Conservation (phyloP, 2,888 invertebrate species). For the Nemapogon koenigi region DNA sequence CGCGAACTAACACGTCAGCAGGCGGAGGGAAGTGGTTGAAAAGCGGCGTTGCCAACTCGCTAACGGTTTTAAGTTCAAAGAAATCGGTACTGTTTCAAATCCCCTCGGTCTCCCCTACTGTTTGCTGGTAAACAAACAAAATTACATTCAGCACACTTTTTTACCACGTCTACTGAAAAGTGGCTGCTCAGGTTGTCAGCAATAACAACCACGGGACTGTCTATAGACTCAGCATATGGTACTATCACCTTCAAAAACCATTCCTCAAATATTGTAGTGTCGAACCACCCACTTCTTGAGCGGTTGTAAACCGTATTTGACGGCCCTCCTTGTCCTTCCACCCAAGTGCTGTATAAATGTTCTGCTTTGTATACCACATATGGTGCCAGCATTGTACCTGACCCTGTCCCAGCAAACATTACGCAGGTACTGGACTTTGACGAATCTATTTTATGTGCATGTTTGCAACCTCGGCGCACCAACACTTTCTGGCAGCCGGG, state of each 20-base stretch:
- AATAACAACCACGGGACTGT: not conserved
- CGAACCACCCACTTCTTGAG: slow-evolving; percentile 13
- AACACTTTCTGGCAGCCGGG: slow-evolving; percentile 10
- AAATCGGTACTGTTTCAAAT: not conserved
- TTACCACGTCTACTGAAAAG: not conserved
- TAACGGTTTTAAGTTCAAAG: slow-evolving; percentile 13
- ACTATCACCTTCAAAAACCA: slow-evolving; percentile 7
- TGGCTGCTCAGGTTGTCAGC: not conserved
- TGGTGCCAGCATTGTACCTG: slow-evolving; percentile 12
- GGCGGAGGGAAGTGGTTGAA: too few relatives aligned
- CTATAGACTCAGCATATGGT: not conserved
- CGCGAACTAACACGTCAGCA: too few relatives aligned
- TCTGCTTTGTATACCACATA: slow-evolving; percentile 10
- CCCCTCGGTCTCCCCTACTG: not conserved
- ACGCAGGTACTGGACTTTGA: slow-evolving; percentile 11
- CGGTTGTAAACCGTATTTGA: slow-evolving; percentile 10
- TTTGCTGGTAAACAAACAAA: not conserved
- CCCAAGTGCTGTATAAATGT: slow-evolving; percentile 12
- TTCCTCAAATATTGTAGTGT: slow-evolving; percentile 12
- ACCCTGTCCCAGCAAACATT: slow-evolving; percentile 12
- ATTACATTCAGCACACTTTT: not conserved
- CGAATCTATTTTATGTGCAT: too few relatives aligned
- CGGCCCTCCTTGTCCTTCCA: slow-evolving; percentile 9
- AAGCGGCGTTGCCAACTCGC: slow-evolving; percentile 14
- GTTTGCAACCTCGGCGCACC: slow-evolving; percentile 2